These are phyloP conservation scores for Trypoxylon attenuatum DNA, from an alignment of 2,888 invertebrate genomes.

Conservation along the genomic window DNA sequence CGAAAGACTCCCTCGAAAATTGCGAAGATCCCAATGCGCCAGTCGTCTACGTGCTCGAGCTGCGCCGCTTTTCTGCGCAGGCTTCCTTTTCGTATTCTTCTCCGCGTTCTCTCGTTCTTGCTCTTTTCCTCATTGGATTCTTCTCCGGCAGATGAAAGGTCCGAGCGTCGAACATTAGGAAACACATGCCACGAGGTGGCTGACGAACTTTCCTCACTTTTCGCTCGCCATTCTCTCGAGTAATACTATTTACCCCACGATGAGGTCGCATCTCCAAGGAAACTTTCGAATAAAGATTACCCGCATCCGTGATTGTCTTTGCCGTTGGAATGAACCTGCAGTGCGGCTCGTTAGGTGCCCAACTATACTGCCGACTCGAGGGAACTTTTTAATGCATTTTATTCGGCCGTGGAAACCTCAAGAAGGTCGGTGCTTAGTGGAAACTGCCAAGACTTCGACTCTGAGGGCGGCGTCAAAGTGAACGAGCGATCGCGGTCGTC, in stretches of 20 bases:
- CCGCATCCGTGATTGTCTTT: too few species aligned
- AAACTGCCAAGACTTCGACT: too few species aligned
- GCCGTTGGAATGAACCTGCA: too few species aligned
- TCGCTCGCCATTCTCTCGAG: background rate
- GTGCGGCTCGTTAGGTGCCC: too few species aligned
- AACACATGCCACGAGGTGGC: constrained; percentile 5
- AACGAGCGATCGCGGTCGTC: too few species aligned
- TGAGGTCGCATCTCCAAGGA: background rate
- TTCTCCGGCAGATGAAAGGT: background rate
- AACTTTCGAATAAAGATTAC: too few species aligned
- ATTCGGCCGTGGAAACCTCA: too few species aligned
- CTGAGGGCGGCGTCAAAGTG: too few species aligned
- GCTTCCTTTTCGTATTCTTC: constrained; percentile 22
- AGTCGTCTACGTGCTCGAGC: background rate
- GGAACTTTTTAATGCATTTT: too few species aligned
- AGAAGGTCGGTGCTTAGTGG: too few species aligned
- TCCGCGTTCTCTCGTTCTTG: background rate
- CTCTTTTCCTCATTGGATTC: background rate
- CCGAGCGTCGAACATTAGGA: background rate
- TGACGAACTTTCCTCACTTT: constrained; percentile 1
- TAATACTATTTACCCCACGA: background rate
- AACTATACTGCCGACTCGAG: too few species aligned
- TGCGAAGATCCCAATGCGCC: constrained; percentile 28
- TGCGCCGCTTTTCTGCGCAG: background rate
- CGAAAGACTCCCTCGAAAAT: constrained; percentile 43